A percentile compares a stretch with the other conserved stretches of the same genome.
Evolutionary conservation across 2,797 vertebrate genomes (phyloP).

Genomic region (Mus caroli): DNA sequence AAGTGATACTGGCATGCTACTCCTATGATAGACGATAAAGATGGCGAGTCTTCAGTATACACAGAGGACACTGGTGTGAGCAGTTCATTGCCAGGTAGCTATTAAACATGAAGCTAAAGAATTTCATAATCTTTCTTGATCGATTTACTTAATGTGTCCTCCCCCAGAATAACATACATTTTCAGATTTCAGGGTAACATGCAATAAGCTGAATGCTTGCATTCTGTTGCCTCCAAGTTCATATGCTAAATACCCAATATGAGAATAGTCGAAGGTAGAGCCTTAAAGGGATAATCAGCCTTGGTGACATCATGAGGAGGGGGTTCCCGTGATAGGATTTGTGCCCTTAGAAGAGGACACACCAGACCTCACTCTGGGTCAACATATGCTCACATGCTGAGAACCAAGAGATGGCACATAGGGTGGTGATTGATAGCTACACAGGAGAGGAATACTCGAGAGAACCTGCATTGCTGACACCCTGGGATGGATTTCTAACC

Average conservation of each 20-base stretch:
- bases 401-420: neutral
- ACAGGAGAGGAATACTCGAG: neutral
- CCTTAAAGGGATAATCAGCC: neutral
- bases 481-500: neutral
- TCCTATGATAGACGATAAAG: neutral
- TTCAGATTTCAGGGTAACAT: neutral
- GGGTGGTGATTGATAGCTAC: neutral
- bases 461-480: neutral
- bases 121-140: conserved; percentile 41
- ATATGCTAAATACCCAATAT: neutral
- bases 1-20: neutral
- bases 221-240: neutral
- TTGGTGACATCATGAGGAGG: neutral
- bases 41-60: neutral
- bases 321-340: neutral
- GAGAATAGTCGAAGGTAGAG: neutral
- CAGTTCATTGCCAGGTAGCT: neutral
- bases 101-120: conserved; percentile 32
- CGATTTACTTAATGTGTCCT: conserved; percentile 25
- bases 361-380: neutral
- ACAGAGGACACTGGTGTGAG: neutral
- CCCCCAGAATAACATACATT: conserved; percentile 31
- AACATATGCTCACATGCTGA: no score
- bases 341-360: neutral
- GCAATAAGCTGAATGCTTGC: neutral